A percentile compares a stretch with the other conserved stretches of the same genome.
Conservation (phyloP, 1,140 invertebrate genomes). For the Subanguina moxae region DNA sequence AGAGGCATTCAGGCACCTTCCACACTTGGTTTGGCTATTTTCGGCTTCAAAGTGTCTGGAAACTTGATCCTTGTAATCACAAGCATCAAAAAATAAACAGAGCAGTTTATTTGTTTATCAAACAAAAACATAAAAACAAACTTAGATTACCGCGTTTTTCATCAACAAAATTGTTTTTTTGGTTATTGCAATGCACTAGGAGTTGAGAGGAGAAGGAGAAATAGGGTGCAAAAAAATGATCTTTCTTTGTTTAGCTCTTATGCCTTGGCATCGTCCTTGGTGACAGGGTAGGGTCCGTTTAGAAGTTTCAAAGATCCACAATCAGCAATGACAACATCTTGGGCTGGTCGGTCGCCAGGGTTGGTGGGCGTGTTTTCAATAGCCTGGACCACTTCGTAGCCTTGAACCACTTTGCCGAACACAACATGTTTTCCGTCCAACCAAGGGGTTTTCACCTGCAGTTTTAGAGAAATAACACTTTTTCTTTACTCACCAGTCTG, state of each 20-base stretch:
- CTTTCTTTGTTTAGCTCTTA: not conserved
- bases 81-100: too few relatives aligned
- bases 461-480: too few relatives aligned
- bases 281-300: not conserved
- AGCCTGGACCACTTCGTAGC: conserved; percentile 81
- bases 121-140: too few relatives aligned
- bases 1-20: too few relatives aligned
- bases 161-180: not conserved
- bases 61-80: too few relatives aligned
- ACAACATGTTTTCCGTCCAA: conserved; percentile 74
- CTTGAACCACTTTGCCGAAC: conserved; percentile 88
- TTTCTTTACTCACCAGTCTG: too few relatives aligned
- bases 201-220: not conserved
- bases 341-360: conserved; percentile 65
- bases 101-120: too few relatives aligned
- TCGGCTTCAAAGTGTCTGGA: too few relatives aligned
- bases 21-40: too few relatives aligned
- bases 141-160: too few relatives aligned
- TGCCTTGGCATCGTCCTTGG: not conserved
- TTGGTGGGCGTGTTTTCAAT: conserved; percentile 76
- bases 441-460: conserved; percentile 67
- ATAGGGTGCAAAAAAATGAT: not conserved
- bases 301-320: not conserved
- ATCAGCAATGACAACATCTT: conserved; percentile 61
- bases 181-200: not conserved